Percentiles rank a stretch among this genome's conserved stretches.
Evolutionary conservation across 1,140 invertebrate genomes (phyloP).

Genomic region (Caenorhabditis briggsae): DNA sequence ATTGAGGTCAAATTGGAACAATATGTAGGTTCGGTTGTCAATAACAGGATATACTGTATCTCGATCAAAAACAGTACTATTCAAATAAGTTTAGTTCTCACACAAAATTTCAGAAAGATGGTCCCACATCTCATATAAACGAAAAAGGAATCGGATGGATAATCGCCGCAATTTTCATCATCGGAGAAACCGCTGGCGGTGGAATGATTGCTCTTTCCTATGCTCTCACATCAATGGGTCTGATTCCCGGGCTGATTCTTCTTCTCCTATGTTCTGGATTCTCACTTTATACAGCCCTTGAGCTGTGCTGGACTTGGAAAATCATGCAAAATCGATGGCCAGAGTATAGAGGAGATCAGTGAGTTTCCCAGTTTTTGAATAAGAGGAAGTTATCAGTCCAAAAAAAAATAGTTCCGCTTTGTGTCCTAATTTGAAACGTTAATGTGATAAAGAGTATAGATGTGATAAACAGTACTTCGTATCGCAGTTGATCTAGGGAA

Average conservation of each 20-base stretch:
- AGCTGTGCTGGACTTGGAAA: conserved; percentile 83
- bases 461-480: too few species aligned
- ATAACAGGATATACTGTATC: too few species aligned
- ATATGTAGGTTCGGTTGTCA: too few species aligned
- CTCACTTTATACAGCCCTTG: conserved; percentile 70
- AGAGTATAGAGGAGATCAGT: conserved; percentile 80
- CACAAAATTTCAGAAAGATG: conserved; percentile 40
- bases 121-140: conserved; percentile 58
- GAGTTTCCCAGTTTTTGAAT: not conserved
- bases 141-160: conserved; percentile 77
- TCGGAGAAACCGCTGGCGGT: conserved; percentile 85
- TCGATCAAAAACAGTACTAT: too few species aligned
- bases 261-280: conserved; percentile 47
- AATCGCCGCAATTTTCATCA: conserved; percentile 83
- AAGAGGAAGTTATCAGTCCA: not conserved
- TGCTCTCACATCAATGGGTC: conserved; percentile 79
- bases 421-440: not conserved
- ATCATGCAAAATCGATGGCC: conserved; percentile 83
- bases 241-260: conserved; percentile 65
- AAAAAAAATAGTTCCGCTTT: not conserved
- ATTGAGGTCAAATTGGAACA: too few species aligned
- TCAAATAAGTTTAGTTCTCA: too few species aligned
- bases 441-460: too few species aligned
- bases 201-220: conserved; percentile 84
- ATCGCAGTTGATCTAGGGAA: too few species aligned